Percentiles rank a stretch among this genome's conserved stretches.
These are phyloP conservation scores for Ctenosaura bakeri DNA, from an alignment of 2,797 vertebrate genomes.

Conservation along the genomic window DNA sequence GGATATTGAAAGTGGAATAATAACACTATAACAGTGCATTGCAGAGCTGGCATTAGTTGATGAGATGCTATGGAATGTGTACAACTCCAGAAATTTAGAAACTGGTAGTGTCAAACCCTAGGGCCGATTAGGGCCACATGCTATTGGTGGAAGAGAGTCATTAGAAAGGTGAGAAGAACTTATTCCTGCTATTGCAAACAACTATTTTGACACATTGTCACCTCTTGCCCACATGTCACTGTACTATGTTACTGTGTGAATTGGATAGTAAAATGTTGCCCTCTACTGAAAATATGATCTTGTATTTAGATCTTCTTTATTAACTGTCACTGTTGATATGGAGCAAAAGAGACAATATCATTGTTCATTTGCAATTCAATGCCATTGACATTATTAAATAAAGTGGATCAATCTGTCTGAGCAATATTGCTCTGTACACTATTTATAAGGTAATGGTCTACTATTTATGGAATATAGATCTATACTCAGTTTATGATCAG, in stretches of 20 bases:
- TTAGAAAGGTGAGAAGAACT: background rate
- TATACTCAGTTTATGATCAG: background rate
- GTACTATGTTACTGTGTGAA: background rate
- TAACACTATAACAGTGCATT: no score
- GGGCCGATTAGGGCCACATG: no score
- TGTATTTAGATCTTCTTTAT: conserved; percentile 30
- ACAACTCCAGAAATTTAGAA: conserved; percentile 5
- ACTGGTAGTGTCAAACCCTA: background rate
- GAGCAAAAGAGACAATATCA: conserved; percentile 54
- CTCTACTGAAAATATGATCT: conserved; percentile 9
- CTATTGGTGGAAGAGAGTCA: background rate
- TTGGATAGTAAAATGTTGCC: conserved; percentile 19
- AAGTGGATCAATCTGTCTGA: conserved; percentile 35
- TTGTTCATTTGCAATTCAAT: conserved; percentile 61
- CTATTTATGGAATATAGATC: rapidly evolving
- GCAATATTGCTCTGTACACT: background rate
- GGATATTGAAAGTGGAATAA: no score
- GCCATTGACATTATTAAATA: conserved; percentile 55
- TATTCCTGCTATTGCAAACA: background rate
- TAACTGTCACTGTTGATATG: conserved; percentile 41
- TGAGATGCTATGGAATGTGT: background rate
- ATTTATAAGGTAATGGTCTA: rapidly evolving
- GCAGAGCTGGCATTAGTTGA: background rate
- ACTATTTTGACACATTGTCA: conserved; percentile 29
- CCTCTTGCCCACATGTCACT: background rate